These are phyloP conservation scores for Uromys caudimaculatus DNA, from an alignment of 2,797 vertebrate genomes.

Conservation along the genomic window DNA sequence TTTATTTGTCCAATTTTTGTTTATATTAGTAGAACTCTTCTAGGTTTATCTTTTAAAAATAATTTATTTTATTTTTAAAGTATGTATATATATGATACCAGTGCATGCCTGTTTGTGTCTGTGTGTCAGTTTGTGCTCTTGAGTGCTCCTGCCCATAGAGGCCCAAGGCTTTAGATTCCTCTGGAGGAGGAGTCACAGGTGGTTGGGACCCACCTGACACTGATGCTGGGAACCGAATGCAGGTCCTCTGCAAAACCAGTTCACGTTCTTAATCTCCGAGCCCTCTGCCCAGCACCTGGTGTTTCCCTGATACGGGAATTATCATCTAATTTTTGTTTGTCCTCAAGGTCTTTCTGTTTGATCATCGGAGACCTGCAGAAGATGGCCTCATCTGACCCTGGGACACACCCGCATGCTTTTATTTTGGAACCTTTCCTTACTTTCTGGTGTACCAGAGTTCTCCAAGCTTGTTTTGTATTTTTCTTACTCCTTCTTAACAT, in stretches of 20 bases:
- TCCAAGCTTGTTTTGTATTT: neutral
- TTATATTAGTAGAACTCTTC: neutral
- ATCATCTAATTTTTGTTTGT: neutral
- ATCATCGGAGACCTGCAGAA: neutral
- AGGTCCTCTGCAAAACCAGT: neutral
- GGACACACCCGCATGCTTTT: neutral
- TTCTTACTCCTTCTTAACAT: neutral
- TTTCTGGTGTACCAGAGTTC: neutral
- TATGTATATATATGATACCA: neutral
- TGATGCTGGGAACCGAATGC: no score
- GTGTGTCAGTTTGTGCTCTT: neutral
- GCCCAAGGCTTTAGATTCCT: neutral
- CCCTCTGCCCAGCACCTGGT: neutral
- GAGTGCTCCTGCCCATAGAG: neutral
- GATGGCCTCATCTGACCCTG: neutral
- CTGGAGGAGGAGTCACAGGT: neutral
- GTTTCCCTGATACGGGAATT: neutral
- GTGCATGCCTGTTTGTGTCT: no score
- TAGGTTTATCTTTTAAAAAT: neutral
- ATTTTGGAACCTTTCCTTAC: neutral
- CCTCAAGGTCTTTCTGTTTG: neutral
- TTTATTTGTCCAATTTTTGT: neutral
- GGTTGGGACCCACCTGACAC: neutral
- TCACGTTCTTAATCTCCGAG: neutral
- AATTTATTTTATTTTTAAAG: neutral